Base-by-base conservation (phyloP, 1,140 invertebrate genomes). In the Bombus confusus region DNA sequence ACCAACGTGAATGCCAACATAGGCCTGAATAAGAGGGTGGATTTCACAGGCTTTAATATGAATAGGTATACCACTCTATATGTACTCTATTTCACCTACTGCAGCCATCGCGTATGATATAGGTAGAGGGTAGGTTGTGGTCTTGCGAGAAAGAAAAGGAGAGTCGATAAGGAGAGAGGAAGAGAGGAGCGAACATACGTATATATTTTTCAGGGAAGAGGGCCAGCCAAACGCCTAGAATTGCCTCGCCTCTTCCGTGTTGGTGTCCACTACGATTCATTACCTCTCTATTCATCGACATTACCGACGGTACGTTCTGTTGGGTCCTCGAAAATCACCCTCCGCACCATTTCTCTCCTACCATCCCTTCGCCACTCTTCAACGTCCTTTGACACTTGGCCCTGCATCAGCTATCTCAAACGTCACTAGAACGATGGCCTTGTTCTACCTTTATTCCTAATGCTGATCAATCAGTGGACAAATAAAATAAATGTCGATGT, bases 221-320 rank as follows among this genome's bases (percentile, higher is more conserved):
- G 91, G 87, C 92, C 91, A 93, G 92, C 78, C 88, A 91, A 91
- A 92, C 89, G 91, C 92, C 91, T 92, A 91, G 91, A 91, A 91
- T 92, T 90, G 94, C 91, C 94, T 95, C 94, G 94, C 94, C 94
- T 94, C 93, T 95, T 95, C 91, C 94, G 91, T 95, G 94, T 95
- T 93, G 90, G 92, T 95, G 94, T 94, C 94, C 93, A 92, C 90
- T 93, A 92, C 93, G 93, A 95, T 95, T 94, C 94, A 95, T 95
- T 95, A 95, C 91, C 93, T 95, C 93, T 94, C 94, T 95, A 94
- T 95, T 95, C 94, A 94, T 93, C 93, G 94, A 94, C 92, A 91
- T 92, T 92, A 91, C 93, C 82, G 87, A 93, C 84, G 78, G 77
- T 78, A 80, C 84, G 85, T 85, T 76, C 84, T 88, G 86, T 89